Percentiles rank a stretch among this genome's conserved stretches.
These are phyloP conservation scores for Electrophaes corylata DNA, from an alignment of 2,888 invertebrate species.

Conservation along the genomic window DNA sequence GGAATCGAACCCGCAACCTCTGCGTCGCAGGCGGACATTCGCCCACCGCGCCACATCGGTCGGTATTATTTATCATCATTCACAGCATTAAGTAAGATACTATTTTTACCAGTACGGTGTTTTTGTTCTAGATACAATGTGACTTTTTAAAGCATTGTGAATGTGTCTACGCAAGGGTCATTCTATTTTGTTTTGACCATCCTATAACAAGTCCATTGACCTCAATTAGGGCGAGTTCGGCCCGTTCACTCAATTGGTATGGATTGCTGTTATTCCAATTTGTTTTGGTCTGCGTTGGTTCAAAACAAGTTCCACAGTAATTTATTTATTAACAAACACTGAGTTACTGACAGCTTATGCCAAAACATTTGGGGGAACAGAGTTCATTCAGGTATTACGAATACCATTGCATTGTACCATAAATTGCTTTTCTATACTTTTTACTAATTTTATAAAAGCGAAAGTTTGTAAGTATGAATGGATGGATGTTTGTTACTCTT, in stretches of 20 bases:
- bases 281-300: slow-evolving; percentile 11
- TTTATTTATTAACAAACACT: slow-evolving; percentile 3
- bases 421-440: too few relatives aligned
- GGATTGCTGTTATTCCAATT: slow-evolving; percentile 21
- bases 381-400: too few relatives aligned
- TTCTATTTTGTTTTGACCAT: slow-evolving; percentile 19
- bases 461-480: too few relatives aligned
- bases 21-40: too few relatives aligned
- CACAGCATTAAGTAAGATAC: too few relatives aligned
- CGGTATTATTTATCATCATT: too few relatives aligned
- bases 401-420: too few relatives aligned
- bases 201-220: slow-evolving; percentile 27
- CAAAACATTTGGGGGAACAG: not conserved
- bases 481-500: too few relatives aligned
- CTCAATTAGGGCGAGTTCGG: slow-evolving; percentile 27
- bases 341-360: not conserved
- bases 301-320: not conserved
- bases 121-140: not conserved
- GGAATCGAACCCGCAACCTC: too few relatives aligned
- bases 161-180: not conserved
- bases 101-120: too few relatives aligned
- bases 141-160: not conserved
- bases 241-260: slow-evolving; percentile 27
- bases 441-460: too few relatives aligned
- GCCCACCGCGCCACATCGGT: too few relatives aligned